phyloP scores from a whole-genome alignment of 2,797 vertebrate species.

The Sebastiscus albofasciatus region DNA sequence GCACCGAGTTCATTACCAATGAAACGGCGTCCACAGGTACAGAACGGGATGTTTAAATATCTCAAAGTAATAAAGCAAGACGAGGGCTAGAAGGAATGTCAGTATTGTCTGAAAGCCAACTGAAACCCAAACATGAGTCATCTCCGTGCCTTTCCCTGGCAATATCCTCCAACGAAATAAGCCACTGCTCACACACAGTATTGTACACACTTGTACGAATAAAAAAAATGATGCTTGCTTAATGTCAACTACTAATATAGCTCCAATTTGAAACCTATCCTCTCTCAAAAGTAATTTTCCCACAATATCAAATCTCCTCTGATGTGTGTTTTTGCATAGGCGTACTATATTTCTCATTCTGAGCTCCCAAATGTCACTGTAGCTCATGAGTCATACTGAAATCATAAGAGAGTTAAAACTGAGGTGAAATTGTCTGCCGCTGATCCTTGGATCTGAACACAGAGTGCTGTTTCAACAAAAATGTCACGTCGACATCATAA shows the following conservation, averaged over 20 bases:
- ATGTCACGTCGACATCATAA: background rate
- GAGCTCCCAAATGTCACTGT: background rate
- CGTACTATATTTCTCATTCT: background rate
- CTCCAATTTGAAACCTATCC: background rate
- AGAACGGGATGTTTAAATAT: background rate
- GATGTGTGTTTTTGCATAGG: background rate
- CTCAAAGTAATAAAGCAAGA: conserved; percentile 35
- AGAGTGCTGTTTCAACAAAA: background rate
- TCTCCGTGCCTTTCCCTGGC: background rate
- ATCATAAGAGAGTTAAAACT: background rate
- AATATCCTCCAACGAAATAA: conserved; percentile 26
- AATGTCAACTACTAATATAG: background rate
- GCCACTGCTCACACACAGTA: background rate
- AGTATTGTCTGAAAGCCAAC: background rate
- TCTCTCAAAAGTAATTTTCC: background rate
- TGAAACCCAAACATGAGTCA: conserved; percentile 35
- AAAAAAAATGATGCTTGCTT: conserved; percentile 1
- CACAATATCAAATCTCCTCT: conserved; percentile 2
- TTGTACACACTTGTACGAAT: background rate
- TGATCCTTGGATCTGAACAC: background rate
- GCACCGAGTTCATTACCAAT: background rate
- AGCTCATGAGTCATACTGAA: background rate
- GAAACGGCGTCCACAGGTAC: background rate
- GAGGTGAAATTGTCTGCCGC: background rate
- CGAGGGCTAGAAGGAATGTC: background rate